Base-by-base conservation (phyloP, 2,888 invertebrate species). In the Stenodema calcarata region DNA sequence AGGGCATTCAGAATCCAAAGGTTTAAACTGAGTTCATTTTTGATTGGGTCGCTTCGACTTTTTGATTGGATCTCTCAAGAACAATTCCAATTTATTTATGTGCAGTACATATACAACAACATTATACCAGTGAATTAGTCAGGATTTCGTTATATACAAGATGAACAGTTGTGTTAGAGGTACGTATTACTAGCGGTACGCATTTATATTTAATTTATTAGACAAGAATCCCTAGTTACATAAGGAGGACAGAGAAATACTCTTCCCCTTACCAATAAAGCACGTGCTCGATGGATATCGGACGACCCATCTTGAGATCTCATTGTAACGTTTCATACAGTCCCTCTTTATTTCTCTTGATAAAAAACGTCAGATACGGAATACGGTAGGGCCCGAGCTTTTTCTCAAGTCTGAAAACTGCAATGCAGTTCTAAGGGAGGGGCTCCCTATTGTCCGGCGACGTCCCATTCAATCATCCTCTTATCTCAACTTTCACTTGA, bases 301-400 rank as follows among this genome's bases (percentile, higher is more conserved):
- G 30, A 6, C 30, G 73, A 41, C 73, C 73, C 73, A 73, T 41
- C 73, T 73, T 35, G 12, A 41, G 73, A 73, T 73, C 35, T 73
- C 73, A 73, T 73, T 73, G 73, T 73, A 35, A 73, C 73, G 73
- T 73, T 73, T 73, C 35, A 73, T 73, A 73, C 14, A 35, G 73
- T 73, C 28, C 62, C 41, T 73, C 73, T 73, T 73, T 41, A 73
- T 73, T 73, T 73, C 35, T 73, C 30, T 16, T 41, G 73, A 73
- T 73, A 73, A 73, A 73, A 73, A 73, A 73, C 62, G 73, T 35
- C 35, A 16, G 73, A 73, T 73, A 35, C 41, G 35, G 41, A 16
- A 73, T 73, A 14, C 35, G 7, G 73, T 16, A 35, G 73, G 73
- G 35, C n/a, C 12, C 35, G 6, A 6, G 2, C 41, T 41, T 18